phyloP scores from a whole-genome alignment of 2,888 invertebrate species.

The Imbricaverruca yamaguchii region DNA sequence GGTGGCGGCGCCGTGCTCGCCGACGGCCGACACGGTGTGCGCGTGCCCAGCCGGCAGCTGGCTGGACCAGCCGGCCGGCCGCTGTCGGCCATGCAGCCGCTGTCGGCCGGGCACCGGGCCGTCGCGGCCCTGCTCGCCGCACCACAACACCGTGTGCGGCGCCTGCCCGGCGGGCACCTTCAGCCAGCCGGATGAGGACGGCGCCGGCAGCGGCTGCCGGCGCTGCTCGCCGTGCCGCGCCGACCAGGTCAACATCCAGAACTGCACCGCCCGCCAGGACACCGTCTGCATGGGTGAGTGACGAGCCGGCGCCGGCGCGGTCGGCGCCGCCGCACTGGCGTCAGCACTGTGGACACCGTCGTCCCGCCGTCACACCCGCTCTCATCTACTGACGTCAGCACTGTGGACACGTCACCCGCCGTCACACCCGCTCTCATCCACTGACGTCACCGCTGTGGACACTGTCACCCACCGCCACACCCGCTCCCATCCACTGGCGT shows the following conservation, averaged over 20 bases:
- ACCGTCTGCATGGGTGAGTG: slow-evolving; percentile 17
- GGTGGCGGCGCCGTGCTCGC: background rate
- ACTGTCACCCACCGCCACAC: too few relatives aligned
- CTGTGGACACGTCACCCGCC: too few relatives aligned
- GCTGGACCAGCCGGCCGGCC: background rate
- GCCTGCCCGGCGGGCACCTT: background rate
- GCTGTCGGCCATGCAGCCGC: background rate
- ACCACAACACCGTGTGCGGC: slow-evolving; percentile 1
- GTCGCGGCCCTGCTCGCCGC: slow-evolving; percentile 18
- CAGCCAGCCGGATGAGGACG: background rate
- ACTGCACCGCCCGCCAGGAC: slow-evolving; percentile 5
- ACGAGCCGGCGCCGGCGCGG: too few relatives aligned
- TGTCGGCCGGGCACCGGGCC: background rate
- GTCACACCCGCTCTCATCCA: too few relatives aligned
- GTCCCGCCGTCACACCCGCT: too few relatives aligned
- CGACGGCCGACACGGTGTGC: background rate
- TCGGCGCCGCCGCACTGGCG: too few relatives aligned
- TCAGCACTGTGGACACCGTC: too few relatives aligned
- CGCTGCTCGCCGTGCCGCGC: background rate
- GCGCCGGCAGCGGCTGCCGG: background rate
- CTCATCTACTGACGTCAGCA: too few relatives aligned
- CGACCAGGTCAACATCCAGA: slow-evolving; percentile 19
- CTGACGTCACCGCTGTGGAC: too few relatives aligned
- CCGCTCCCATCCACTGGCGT: too few relatives aligned
- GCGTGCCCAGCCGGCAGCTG: slow-evolving; percentile 1